phyloP scores from a whole-genome alignment of 2,888 invertebrate genomes.

The Lagria hirta region DNA sequence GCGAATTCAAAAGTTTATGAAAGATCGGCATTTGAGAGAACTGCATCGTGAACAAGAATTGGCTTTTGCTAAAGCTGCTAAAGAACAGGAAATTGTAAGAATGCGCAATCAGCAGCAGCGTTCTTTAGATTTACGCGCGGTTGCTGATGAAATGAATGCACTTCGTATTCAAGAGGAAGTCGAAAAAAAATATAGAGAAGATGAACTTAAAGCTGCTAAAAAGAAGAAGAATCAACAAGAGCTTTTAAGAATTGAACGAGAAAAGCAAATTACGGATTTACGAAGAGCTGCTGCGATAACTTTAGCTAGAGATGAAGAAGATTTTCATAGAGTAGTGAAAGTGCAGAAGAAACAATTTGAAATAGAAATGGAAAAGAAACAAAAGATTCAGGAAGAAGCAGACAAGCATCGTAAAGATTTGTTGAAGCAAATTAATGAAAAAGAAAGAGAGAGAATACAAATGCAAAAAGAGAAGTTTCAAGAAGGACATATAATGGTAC shows the following conservation, averaged over 20 bases:
- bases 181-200: slow-evolving; percentile 68
- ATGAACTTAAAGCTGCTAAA: slow-evolving; percentile 64
- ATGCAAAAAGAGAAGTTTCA: slow-evolving; percentile 64
- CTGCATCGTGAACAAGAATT: slow-evolving; percentile 59
- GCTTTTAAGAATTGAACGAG: slow-evolving; percentile 53
- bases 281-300: slow-evolving; percentile 67
- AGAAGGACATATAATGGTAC: slow-evolving; percentile 65
- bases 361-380: slow-evolving; percentile 51
- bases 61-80: slow-evolving; percentile 59
- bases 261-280: slow-evolving; percentile 56
- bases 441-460: slow-evolving; percentile 65
- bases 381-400: slow-evolving; percentile 51
- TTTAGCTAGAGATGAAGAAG: slow-evolving; percentile 61
- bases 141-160: slow-evolving; percentile 58
- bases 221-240: slow-evolving; percentile 59
- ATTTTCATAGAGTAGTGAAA: slow-evolving; percentile 54
- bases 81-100: slow-evolving; percentile 63
- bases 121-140: slow-evolving; percentile 56
- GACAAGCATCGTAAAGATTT: slow-evolving; percentile 64
- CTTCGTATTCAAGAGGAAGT: slow-evolving; percentile 59
- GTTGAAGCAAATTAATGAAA: slow-evolving; percentile 70
- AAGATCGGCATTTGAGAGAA: slow-evolving; percentile 64
- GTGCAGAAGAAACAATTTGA: slow-evolving; percentile 52
- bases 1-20: slow-evolving; percentile 65
- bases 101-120: slow-evolving; percentile 58